Base-by-base conservation (phyloP, 2,888 invertebrate genomes). In the Elegia similella region DNA sequence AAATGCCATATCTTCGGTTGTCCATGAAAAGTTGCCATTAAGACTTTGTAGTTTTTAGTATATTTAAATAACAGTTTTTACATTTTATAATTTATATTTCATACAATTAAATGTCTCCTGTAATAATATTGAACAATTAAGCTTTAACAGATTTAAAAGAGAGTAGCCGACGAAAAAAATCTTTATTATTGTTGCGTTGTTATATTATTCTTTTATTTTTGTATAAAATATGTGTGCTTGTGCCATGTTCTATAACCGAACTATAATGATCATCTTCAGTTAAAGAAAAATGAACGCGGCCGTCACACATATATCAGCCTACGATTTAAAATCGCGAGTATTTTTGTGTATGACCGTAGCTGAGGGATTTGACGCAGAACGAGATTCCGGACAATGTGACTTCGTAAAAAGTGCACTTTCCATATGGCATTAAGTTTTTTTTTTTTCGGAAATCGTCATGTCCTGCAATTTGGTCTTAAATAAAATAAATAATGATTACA, bases 1-100 rank as follows among this genome's bases (percentile, higher is more conserved):
- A 53, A 23, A 10, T 53, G 53, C 53, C 53, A 53, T 53, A 53
- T 53, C 43, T 53, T 53, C 15, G 15, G 42, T 42, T 42, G 52
- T 53, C 42, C 53, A 53, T 30, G 23, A 23, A 7, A 13, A 42
- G 29, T 53, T 53, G 53, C 53, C 53, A 53, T 53, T 53, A 29
- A 43, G 16, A 53, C 16, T 52, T 13, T 13, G 15, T 43, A 42
- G 15, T 42, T 38, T 17, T 48, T 48, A 34, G 10, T 16, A 10
- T 15, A 48, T 46, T 46, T 23, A 1, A 17, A n/a, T 29, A 47
- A 30, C 47, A 10, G 29, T n/a, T 8, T 13, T 15, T 12, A n/a
- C n/a, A 29, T 48, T 30, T 48, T 5, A 8, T 16, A 6, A 38
- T 38, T 52, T 17, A 34, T 38, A 52, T 52, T 38, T 38, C 38